phyloP scores from a whole-genome alignment of 2,113 vertebrate species.

The Coptodon rendalli region DNA sequence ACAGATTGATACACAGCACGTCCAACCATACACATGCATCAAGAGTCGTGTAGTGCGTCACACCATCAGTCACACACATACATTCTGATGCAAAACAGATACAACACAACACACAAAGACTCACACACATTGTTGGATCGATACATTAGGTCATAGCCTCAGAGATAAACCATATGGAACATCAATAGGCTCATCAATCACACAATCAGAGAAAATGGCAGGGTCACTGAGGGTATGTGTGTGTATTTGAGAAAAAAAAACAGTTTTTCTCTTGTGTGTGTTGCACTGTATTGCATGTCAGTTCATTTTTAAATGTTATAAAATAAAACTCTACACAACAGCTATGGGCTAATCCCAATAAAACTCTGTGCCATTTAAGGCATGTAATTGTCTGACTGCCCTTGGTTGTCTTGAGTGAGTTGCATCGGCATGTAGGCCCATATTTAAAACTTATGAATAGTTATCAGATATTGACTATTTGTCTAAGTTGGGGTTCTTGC shows the following conservation, averaged over 20 bases:
- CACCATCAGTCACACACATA: neutral
- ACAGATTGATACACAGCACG: neutral
- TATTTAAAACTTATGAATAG: constrained; percentile 35
- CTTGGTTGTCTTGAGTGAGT: neutral
- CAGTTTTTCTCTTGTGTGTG: neutral
- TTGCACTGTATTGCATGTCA: neutral
- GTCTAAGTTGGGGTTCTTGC: neutral
- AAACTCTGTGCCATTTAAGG: neutral
- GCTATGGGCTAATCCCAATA: neutral
- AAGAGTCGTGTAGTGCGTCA: neutral
- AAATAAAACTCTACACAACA: constrained; percentile 8
- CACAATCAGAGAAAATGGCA: constrained; percentile 40
- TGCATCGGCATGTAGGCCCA: neutral
- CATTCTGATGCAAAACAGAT: neutral
- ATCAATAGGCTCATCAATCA: constrained; percentile 62
- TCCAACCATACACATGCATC: neutral
- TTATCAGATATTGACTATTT: constrained; percentile 9
- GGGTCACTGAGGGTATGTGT: neutral
- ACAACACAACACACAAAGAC: neutral
- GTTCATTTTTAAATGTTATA: constrained; percentile 32
- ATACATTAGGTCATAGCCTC: constrained; percentile 32
- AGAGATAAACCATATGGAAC: constrained; percentile 49
- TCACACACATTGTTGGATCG: constrained; percentile 5
- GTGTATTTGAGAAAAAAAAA: neutral
- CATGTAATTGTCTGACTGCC: neutral